Percentiles rank a stretch among this genome's conserved stretches.
These are phyloP conservation scores for Coptodon bakossiorum DNA, from an alignment of 2,113 vertebrate genomes.

Conservation along the genomic window DNA sequence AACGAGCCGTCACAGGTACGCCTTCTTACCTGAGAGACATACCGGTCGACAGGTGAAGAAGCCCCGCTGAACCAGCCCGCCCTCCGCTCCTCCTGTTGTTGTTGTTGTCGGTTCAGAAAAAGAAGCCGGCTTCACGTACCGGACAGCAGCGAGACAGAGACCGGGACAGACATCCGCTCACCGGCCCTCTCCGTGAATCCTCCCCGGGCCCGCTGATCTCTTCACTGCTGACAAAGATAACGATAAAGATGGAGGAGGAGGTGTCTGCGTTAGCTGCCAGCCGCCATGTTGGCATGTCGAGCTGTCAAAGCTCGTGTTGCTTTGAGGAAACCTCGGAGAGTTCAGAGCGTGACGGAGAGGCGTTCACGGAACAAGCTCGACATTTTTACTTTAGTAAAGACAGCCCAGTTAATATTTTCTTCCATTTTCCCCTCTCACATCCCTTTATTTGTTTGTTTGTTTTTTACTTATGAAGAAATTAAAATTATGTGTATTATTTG, in stretches of 20 bases:
- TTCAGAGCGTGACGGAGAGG: neutral
- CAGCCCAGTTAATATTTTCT: neutral
- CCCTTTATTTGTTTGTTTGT: neutral
- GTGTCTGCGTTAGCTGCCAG: neutral
- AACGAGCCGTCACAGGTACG: neutral
- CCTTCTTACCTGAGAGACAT: constrained; percentile 43
- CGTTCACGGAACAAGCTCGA: neutral
- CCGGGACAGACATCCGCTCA: neutral
- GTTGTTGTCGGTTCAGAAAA: neutral
- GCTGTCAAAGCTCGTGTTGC: constrained; percentile 47
- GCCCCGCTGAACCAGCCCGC: neutral
- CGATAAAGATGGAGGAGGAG: neutral
- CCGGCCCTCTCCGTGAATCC: neutral
- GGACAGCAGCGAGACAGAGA: neutral
- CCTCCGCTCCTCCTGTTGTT: neutral
- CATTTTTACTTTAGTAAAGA: neutral
- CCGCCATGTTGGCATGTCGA: constrained; percentile 64
- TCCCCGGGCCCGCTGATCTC: neutral
- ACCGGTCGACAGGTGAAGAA: neutral
- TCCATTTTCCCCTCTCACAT: neutral
- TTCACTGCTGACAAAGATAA: neutral
- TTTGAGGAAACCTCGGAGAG: constrained; percentile 20
- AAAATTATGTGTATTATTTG: neutral
- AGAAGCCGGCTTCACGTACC: neutral
- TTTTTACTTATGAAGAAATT: neutral